Evolutionary conservation across 2,888 invertebrate genomes (phyloP), one percentile per base, ranked within the genome.

Genomic region (Hirtodrosophila cameraria): DNA sequence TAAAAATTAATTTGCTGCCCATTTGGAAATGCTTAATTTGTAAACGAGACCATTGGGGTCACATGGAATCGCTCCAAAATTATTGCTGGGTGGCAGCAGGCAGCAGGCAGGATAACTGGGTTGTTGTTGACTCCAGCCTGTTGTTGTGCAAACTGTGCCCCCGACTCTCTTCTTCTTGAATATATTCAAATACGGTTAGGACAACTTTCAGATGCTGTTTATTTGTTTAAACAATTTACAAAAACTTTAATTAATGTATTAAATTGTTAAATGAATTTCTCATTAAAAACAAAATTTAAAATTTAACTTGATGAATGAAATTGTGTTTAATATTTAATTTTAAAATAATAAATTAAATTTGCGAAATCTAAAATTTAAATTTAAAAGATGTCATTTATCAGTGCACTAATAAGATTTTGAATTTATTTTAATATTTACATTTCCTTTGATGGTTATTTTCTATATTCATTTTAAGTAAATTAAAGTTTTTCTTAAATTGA

Each of bases 1-100:
- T 84, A 84, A 87, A 84, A 84, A 83, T 85, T 84, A 81, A 85
- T 86, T 83, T 87, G 80, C 80, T 77, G 80, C 76, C 86, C 77
- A 77, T 82, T 87, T 87, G 80, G 70, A 87, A 85, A 86, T 86
- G 72, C 87, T 87, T 87, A 82, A 87, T 87, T 84, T 82, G 83
- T 72, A 80, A 85, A 85, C 80, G 87, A 85, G 77, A 66, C 75
- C 84, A 80, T 68, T 77, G 86, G 86, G 81, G 75, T 78, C 68
- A 55, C 60, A 62, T 74, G 53, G 59, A 52, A 49, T 38, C 13
- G 52, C 55, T 33, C 48, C 41, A 53, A 53, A 3, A 23, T 23
- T 23, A 69, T 46, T 53, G 70, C 41, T 53, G 59, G 41, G 18
- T 46, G 53, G 41, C n/a, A n/a, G 30, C n/a, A 8, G 2, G 12